Conservation (phyloP, 2,888 invertebrate genomes). For the Folsomia manolachei region DNA sequence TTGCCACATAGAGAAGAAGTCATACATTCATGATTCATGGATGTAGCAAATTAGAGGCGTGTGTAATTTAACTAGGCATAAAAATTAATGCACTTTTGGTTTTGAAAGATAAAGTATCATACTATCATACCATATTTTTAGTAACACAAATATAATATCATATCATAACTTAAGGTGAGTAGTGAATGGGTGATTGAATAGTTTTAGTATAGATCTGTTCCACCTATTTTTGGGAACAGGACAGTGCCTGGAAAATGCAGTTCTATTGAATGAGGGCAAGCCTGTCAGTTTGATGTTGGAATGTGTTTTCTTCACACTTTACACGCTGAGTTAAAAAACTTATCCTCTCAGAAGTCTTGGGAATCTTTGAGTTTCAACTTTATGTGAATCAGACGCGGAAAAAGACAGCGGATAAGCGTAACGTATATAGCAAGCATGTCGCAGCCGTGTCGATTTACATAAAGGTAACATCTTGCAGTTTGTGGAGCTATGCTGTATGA, state of each 20-base stretch:
- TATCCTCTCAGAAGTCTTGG: background rate
- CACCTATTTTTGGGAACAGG: background rate
- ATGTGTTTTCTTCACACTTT: constrained; percentile 12
- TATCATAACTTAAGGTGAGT: too few species aligned
- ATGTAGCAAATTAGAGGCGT: too few species aligned
- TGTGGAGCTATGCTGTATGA: background rate
- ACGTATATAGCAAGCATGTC: too few species aligned
- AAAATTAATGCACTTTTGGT: too few species aligned
- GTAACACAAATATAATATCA: too few species aligned
- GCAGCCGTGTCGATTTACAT: background rate
- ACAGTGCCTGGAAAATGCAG: constrained; percentile 12
- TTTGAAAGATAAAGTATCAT: too few species aligned
- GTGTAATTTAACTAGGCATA: too few species aligned
- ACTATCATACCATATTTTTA: too few species aligned
- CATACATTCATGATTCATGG: too few species aligned
- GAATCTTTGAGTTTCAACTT: background rate
- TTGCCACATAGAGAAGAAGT: too few species aligned
- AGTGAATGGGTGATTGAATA: background rate
- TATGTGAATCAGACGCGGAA: background rate
- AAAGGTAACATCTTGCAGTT: background rate
- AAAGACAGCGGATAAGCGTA: background rate
- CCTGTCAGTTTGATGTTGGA: constrained; percentile 25
- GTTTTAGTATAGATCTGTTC: background rate
- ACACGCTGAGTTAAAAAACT: background rate
- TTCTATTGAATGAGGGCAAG: constrained; percentile 5